Evolutionary conservation across 2,113 vertebrate species (phyloP).

Genomic region (Sitta europaea): DNA sequence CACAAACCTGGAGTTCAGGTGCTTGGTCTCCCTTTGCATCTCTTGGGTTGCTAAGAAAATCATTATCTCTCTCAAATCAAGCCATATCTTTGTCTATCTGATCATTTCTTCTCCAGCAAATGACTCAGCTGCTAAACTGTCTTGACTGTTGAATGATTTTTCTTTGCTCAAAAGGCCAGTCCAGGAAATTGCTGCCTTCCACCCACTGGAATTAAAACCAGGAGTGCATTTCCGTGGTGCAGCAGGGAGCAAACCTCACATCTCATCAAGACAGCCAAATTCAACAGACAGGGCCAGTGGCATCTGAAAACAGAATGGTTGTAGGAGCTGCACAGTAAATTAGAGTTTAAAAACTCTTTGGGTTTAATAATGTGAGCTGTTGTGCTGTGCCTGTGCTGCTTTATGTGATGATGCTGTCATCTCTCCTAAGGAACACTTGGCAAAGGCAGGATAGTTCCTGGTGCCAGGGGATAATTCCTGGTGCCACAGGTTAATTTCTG

Average conservation of each 20-base stretch:
- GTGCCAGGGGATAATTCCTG: neutral
- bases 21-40: neutral
- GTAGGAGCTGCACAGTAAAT: neutral
- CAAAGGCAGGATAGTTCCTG: neutral
- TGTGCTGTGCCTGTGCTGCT: neutral
- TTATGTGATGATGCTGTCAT: neutral
- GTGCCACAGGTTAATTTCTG: no score
- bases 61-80: neutral
- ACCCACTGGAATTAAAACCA: constrained; percentile 15
- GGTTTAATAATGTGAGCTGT: neutral
- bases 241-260: neutral
- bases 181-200: neutral
- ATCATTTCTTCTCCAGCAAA: neutral
- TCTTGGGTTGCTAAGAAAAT: neutral
- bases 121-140: neutral
- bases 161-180: neutral
- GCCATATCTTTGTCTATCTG: neutral
- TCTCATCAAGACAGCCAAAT: neutral
- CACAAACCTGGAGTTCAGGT: neutral
- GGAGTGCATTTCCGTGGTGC: neutral
- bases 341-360: neutral
- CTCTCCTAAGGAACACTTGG: neutral
- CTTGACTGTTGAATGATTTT: neutral
- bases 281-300: neutral
- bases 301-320: neutral